A percentile compares a stretch with the other conserved stretches of the same genome.
These are phyloP conservation scores for Papilio aristodemus DNA, from an alignment of 1,140 invertebrate species.

Conservation along the genomic window DNA sequence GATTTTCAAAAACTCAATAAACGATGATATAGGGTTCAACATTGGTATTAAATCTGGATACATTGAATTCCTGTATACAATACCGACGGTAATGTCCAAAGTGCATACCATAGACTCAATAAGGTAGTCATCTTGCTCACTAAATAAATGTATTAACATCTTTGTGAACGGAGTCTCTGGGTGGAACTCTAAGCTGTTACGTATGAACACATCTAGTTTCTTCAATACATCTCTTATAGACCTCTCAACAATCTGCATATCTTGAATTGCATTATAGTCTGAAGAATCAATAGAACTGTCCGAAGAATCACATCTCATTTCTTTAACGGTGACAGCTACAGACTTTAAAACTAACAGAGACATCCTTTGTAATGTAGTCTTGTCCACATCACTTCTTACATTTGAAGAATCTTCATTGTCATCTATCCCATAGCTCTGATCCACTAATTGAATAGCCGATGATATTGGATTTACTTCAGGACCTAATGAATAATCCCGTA, in stretches of 20 bases:
- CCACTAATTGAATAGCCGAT: conserved; percentile 63
- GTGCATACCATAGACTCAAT: conserved; percentile 96
- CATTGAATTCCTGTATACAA: conserved; percentile 89
- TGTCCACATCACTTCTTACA: conserved; percentile 79
- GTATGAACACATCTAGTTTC: conserved; percentile 90
- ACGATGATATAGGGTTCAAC: conserved; percentile 90
- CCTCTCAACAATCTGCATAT: conserved; percentile 92
- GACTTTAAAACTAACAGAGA: conserved; percentile 92
- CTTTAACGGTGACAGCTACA: conserved; percentile 93
- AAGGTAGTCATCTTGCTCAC: conserved; percentile 94
- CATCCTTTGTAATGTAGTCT: conserved; percentile 90
- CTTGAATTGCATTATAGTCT: conserved; percentile 91
- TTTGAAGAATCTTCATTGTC: conserved; percentile 60
- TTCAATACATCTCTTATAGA: conserved; percentile 91
- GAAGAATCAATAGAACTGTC: conserved; percentile 90
- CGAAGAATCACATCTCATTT: conserved; percentile 91
- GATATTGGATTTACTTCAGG: conserved; percentile 60
- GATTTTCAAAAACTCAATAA: conserved; percentile 90
- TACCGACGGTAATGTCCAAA: conserved; percentile 91
- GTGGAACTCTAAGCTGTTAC: conserved; percentile 90
- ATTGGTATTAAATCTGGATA: conserved; percentile 88
- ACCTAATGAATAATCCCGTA: conserved; percentile 63
- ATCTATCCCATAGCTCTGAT: conserved; percentile 70
- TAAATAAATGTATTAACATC: conserved; percentile 92
- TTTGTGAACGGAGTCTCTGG: conserved; percentile 92